phyloP scores from a whole-genome alignment of 1,140 invertebrate genomes.

The Ostrea denselamellosa region DNA sequence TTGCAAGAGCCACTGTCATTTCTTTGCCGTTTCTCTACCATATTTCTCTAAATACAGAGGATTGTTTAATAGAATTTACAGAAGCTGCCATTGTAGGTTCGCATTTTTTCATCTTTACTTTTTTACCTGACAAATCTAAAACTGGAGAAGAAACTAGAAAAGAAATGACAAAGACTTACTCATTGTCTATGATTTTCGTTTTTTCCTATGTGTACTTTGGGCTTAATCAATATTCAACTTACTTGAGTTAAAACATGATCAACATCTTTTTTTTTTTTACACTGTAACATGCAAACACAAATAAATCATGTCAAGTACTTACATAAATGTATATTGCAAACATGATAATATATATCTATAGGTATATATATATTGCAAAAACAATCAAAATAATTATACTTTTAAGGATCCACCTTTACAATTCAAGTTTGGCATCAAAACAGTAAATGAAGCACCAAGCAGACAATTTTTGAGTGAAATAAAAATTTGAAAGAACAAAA shows the following conservation, averaged over 20 bases:
- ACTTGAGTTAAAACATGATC: not conserved
- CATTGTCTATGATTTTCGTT: not conserved
- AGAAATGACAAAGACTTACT: slow-evolving; percentile 9
- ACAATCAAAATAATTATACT: slow-evolving; percentile 24
- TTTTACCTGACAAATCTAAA: not conserved
- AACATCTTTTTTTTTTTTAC: not conserved
- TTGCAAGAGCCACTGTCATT: slow-evolving; percentile 23
- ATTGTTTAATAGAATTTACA: not conserved
- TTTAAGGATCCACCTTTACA: not conserved
- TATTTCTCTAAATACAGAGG: not conserved
- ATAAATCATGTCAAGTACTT: not conserved
- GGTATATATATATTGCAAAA: slow-evolving; percentile 7
- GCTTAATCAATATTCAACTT: not conserved
- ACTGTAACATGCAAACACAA: not conserved
- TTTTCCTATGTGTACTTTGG: not conserved
- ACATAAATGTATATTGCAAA: slow-evolving; percentile 34
- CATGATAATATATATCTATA: slow-evolving; percentile 28
- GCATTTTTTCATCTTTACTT: not conserved
- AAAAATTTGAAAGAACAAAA: not conserved
- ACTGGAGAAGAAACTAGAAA: not conserved
- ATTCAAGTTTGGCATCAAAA: not conserved
- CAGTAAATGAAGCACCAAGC: not conserved
- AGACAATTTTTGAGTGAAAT: not conserved
- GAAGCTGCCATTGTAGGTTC: not conserved
- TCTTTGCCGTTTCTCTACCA: not conserved